phyloP scores from a whole-genome alignment of 2,797 vertebrate species.

The Diplodus sargus region DNA sequence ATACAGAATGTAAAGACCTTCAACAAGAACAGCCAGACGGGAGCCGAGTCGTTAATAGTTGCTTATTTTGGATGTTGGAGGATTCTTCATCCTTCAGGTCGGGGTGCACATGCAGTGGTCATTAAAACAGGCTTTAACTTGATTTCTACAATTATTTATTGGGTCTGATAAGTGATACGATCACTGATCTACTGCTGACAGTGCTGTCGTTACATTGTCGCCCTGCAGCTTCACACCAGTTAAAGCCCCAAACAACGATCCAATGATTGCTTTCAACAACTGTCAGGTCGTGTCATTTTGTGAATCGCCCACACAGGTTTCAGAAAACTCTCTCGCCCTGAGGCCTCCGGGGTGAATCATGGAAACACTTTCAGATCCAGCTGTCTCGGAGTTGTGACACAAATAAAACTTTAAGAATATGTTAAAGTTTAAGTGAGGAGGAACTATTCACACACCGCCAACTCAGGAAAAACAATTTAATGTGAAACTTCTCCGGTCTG shows the following conservation, averaged over 20 bases:
- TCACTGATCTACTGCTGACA: not conserved
- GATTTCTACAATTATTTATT: not conserved
- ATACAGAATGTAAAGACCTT: not conserved
- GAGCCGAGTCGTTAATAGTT: not conserved
- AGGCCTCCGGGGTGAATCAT: not conserved
- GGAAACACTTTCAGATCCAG: not conserved
- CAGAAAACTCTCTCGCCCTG: too few relatives aligned
- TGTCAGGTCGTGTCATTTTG: constrained; percentile 2
- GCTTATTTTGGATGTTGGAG: not conserved
- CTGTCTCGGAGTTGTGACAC: not conserved
- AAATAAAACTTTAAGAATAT: not conserved
- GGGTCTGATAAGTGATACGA: not conserved
- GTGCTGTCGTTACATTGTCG: not conserved
- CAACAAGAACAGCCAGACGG: not conserved
- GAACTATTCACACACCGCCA: not conserved
- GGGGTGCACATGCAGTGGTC: not conserved
- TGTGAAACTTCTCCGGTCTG: not conserved
- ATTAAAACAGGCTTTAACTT: not conserved
- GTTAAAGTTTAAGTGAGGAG: not conserved
- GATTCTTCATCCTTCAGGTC: not conserved
- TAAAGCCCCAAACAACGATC: not conserved
- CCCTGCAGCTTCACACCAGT: constrained; percentile 14
- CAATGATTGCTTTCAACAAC: not conserved
- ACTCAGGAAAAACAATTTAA: not conserved
- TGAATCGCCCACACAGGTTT: not conserved